A percentile compares a stretch with the other conserved stretches of the same genome.
Conservation (phyloP, 2,888 invertebrate species). For the Halocaridina rubra region DNA sequence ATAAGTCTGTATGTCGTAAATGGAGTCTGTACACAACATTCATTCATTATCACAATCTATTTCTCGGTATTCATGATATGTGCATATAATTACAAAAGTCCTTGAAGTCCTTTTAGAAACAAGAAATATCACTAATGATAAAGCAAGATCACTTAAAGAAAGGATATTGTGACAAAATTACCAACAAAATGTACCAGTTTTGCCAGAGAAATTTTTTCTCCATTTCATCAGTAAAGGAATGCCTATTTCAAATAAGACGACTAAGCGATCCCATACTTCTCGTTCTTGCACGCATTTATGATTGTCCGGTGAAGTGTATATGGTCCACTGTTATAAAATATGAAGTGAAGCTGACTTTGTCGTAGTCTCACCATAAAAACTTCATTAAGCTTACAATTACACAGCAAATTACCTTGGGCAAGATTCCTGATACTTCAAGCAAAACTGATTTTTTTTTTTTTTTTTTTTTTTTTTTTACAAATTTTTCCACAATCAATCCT, state of each 20-base stretch:
- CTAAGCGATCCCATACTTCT: no score
- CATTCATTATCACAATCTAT: background rate
- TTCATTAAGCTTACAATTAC: no score
- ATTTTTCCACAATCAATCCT: constrained; percentile 11
- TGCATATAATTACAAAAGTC: background rate
- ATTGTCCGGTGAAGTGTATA: no score
- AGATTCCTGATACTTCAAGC: background rate
- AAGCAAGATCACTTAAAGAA: background rate
- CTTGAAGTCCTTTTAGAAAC: background rate
- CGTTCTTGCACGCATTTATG: no score
- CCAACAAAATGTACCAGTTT: background rate
- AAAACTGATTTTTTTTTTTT: background rate
- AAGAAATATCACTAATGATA: background rate
- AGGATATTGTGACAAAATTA: background rate
- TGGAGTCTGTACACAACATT: background rate
- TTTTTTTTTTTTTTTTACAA: background rate
- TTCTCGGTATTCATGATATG: background rate
- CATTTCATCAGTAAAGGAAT: no score
- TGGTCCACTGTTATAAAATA: no score
- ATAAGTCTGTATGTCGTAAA: background rate
- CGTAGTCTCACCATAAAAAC: no score
- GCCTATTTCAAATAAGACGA: no score
- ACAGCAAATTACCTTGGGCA: no score
- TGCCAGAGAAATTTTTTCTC: no score
- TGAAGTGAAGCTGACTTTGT: no score